Evolutionary conservation across 2,888 invertebrate species (phyloP), one percentile per base, ranked within the genome.

Genomic region (Cataglyphis livida): DNA sequence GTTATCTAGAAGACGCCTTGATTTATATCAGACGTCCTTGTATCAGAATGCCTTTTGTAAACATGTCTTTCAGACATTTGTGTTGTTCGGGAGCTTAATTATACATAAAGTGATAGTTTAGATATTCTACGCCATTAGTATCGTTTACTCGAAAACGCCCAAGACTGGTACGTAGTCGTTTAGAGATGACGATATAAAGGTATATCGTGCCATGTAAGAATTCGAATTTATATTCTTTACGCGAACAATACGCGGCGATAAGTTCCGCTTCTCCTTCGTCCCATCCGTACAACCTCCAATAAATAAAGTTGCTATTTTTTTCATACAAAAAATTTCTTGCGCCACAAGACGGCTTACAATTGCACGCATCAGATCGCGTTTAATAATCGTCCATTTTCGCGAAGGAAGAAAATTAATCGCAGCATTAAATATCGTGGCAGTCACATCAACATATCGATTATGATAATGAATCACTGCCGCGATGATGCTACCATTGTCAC

Each of bases 391-490:
- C 57, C 32, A 21, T 41, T 68, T 21, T 32, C 59, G 59, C 70
- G 25, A 70, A 70, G 44, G 44, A 25, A 48, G 70, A 35, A 48
- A 48, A 70, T 44, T 79, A 32, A 79, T 59, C 25, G 7, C n/a
- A 59, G 57, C 59, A 15, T 28, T 41, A 61, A 71, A 71, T 38
- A 79, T 79, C 71, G 32, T 41, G 57, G n/a, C 57, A 66, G 57
- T 41, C 54, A 54, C 28, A 28, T 66, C 83, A 84, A 89, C 88
- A 89, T 89, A 89, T 89, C 88, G 89, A 87, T 83, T 82, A 87
- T 83, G 85, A 82, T 89, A 83, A 87, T 84, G 81, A 88, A 70
- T 85, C 74, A 78, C 76, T 84, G 75, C 44, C 87, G 78, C 76
- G 68, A 81, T 73, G 85, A 87, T 38, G 48, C 12, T 68, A 84